phyloP scores from a whole-genome alignment of 2,888 invertebrate genomes.

The Leptinotarsa juncta region DNA sequence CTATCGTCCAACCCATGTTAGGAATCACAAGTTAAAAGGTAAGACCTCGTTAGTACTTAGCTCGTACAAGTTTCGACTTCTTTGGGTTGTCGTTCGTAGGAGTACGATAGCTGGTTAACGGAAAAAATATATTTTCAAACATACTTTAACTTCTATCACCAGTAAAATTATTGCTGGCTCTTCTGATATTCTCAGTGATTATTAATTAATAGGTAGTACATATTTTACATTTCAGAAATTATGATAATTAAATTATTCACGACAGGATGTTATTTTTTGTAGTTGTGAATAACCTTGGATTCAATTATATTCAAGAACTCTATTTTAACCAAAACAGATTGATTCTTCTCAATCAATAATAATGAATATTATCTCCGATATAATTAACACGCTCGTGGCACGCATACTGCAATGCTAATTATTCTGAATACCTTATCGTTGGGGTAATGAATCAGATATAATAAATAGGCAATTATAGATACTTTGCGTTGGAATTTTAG shows the following conservation, averaged over 20 bases:
- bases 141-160: too few species aligned
- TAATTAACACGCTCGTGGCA: constrained; percentile 26
- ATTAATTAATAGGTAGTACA: too few species aligned
- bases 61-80: too few species aligned
- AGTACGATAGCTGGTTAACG: too few species aligned
- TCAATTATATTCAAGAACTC: neutral
- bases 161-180: too few species aligned
- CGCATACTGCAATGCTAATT: constrained; percentile 30
- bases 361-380: constrained; percentile 23
- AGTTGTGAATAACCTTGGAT: neutral
- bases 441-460: constrained; percentile 45
- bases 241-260: neutral
- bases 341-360: constrained; percentile 1
- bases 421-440: constrained; percentile 36
- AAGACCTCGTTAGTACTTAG: too few species aligned
- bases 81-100: too few species aligned
- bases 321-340: neutral
- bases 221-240: too few species aligned
- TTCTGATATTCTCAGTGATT: too few species aligned
- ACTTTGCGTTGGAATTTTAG: constrained; percentile 45
- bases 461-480: constrained; percentile 46
- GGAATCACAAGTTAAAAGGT: too few species aligned
- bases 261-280: neutral
- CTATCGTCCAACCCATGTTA: too few species aligned
- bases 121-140: too few species aligned